Percentiles rank a stretch among this genome's conserved stretches.
These are phyloP conservation scores for Batillaria attramentaria DNA, from an alignment of 1,140 invertebrate species.

Conservation along the genomic window DNA sequence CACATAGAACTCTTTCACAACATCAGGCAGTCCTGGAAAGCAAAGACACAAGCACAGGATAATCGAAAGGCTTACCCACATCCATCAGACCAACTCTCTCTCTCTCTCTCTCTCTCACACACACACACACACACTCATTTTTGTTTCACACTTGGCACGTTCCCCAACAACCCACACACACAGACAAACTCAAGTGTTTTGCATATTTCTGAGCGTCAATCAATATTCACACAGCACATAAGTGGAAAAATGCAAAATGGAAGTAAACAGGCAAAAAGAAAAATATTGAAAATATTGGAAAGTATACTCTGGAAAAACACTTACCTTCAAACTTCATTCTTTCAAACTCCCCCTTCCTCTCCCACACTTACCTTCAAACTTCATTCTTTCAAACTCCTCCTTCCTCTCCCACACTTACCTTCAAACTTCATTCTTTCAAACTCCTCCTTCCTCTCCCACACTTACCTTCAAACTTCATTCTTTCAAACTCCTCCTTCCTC, in stretches of 20 bases:
- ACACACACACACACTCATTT: not conserved
- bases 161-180: not conserved
- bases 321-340: too few species aligned
- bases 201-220: not conserved
- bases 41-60: too few species aligned
- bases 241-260: too few species aligned
- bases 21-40: constrained; percentile 74
- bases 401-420: not conserved
- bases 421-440: not conserved
- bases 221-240: not conserved
- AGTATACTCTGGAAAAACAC: too few species aligned
- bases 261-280: constrained; percentile 3
- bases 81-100: too few species aligned
- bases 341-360: too few species aligned
- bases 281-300: too few species aligned
- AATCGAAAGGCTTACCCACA: too few species aligned
- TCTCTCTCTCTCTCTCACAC: too few species aligned
- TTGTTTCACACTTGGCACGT: not conserved
- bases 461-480: not conserved
- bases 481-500: not conserved
- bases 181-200: not conserved
- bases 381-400: not conserved
- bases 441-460: not conserved
- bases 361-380: constrained; percentile 36
- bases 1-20: constrained; percentile 88